Evolutionary conservation across 2,113 vertebrate species (phyloP), one percentile per base, ranked within the genome.

Genomic region (Setophaga coronata): DNA sequence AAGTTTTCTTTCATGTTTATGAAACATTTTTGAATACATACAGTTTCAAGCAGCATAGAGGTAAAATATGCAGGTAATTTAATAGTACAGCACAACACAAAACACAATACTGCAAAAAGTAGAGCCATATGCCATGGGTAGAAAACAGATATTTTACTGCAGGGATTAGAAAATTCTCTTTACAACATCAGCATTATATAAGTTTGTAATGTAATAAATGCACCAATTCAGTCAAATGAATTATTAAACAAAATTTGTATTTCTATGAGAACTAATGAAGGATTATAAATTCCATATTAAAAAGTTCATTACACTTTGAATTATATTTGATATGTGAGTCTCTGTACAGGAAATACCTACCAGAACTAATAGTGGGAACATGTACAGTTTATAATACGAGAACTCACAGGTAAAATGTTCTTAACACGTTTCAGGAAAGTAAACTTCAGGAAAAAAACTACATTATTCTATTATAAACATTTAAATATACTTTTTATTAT

Each of bases 291-390:
- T 82, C 40, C 82, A 21, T 87, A 91, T 87, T 87, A 28, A 65
- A 80, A 94, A 93, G 53, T 82, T 87, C n/a, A 87, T 96, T 87
- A 82, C 14, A 61, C 13, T 69, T 42, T 64, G 34, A 94, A 88
- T 79, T 87, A 79, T 53, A 61, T 87, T 91, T 91, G 36, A 24
- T 54, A 60, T 64, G 3, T 43, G 82, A 82, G 20, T 18, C 9
- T 78, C n/a, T 43, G 28, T 51, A 36, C 7, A 74, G 42, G 24
- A 81, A 95, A 82, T 36, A 24, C 8, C 15, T 33, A 67, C 56
- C 10, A 43, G 20, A 79, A 87, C 17, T 61, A 88, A 80, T 23
- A 69, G 64, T 19, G 29, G 83, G 26, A 80, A 72, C 15, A 64
- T 1, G 33, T 47, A n/a, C 14, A n/a, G 16, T 82, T 93, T 69